Evolutionary conservation across 2,888 invertebrate genomes (phyloP).

Genomic region (Netelia virgata): DNA sequence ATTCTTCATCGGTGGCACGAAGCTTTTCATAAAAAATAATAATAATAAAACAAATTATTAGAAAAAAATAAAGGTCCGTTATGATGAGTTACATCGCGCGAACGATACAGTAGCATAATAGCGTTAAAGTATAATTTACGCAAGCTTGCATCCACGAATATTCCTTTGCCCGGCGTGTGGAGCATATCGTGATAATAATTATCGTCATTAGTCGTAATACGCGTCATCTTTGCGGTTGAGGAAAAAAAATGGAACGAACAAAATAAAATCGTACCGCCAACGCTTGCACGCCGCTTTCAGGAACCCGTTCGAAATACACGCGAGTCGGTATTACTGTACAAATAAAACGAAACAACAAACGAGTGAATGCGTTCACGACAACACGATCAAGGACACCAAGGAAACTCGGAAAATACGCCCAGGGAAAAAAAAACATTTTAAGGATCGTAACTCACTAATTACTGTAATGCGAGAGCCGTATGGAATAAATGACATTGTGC

Average conservation of each 20-base stretch:
- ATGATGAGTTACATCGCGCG: slow-evolving; percentile 1
- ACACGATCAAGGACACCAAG: slow-evolving; percentile 39
- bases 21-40: slow-evolving; percentile 71
- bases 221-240: slow-evolving; percentile 53
- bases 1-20: slow-evolving; percentile 62
- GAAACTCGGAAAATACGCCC: slow-evolving; percentile 45
- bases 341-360: slow-evolving; percentile 13
- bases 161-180: slow-evolving; percentile 65
- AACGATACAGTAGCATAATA: slow-evolving; percentile 39
- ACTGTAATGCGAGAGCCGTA: slow-evolving; percentile 77
- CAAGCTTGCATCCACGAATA: slow-evolving; percentile 59
- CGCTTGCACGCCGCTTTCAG: slow-evolving; percentile 65
- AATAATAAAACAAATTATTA: slow-evolving; percentile 57
- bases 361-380: neutral
- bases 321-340: slow-evolving; percentile 53
- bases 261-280: slow-evolving; percentile 22
- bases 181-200: slow-evolving; percentile 69
- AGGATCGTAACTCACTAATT: slow-evolving; percentile 67
- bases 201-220: slow-evolving; percentile 64
- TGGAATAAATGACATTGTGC: slow-evolving; percentile 80
- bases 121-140: slow-evolving; percentile 55
- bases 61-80: slow-evolving; percentile 55
- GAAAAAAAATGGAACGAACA: slow-evolving; percentile 19
- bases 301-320: slow-evolving; percentile 60
- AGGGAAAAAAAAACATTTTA: slow-evolving; percentile 50